phyloP scores from a whole-genome alignment of 2,888 invertebrate species.

The Drosophila helvetica region DNA sequence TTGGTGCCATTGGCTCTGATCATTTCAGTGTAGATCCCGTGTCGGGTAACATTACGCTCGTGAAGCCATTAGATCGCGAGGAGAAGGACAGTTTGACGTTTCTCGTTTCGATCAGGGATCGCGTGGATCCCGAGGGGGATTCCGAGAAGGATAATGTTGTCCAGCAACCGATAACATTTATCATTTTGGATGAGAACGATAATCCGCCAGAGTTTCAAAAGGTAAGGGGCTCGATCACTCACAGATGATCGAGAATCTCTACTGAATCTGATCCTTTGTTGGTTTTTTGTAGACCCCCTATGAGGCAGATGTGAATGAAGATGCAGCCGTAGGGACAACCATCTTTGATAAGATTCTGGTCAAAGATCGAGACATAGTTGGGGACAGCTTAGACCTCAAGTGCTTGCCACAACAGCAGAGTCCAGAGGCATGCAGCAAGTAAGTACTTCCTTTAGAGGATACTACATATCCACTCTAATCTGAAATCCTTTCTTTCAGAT shows the following conservation, averaged over 20 bases:
- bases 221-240: conserved; percentile 84
- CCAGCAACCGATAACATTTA: conserved; percentile 91
- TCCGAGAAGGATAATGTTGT: conserved; percentile 89
- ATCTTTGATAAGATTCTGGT: conserved; percentile 90
- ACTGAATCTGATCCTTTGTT: background rate
- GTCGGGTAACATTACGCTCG: conserved; percentile 91
- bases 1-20: conserved; percentile 91
- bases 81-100: conserved; percentile 91
- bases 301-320: conserved; percentile 91
- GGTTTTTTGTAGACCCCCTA: conserved; percentile 88
- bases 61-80: conserved; percentile 92
- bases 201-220: conserved; percentile 92
- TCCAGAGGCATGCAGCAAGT: conserved; percentile 83
- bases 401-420: conserved; percentile 85
- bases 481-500: conserved; percentile 62
- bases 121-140: conserved; percentile 86
- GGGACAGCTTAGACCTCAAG: conserved; percentile 91
- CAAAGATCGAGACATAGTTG: conserved; percentile 91
- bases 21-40: conserved; percentile 90
- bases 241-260: conserved; percentile 32
- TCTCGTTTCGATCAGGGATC: conserved; percentile 92
- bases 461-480: background rate
- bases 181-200: conserved; percentile 94
- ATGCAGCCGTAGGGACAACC: conserved; percentile 89
- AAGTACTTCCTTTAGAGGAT: conserved; percentile 13